phyloP scores from a whole-genome alignment of 1,140 invertebrate species.

The Telenomus remus region DNA sequence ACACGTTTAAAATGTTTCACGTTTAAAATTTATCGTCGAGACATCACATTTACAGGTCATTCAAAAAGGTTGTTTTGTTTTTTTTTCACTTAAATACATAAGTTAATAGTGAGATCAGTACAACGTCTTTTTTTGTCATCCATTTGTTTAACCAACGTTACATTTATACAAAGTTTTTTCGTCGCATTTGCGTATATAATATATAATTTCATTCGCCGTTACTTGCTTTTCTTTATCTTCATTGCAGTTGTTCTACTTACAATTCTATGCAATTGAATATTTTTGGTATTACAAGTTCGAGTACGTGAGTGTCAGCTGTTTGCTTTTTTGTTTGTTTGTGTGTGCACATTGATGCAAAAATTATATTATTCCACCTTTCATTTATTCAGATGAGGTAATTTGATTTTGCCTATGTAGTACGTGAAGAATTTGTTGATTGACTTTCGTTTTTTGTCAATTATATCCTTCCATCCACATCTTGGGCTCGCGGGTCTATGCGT shows the following conservation, averaged over 20 bases:
- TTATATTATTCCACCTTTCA: conserved; percentile 54
- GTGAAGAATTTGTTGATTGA: conserved; percentile 74
- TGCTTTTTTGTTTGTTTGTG: conserved; percentile 48
- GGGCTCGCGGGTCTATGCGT: conserved; percentile 56
- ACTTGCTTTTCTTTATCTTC: not conserved
- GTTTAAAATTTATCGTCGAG: conserved; percentile 30
- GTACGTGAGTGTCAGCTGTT: conserved; percentile 14
- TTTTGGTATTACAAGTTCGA: conserved; percentile 66
- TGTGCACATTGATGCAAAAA: conserved; percentile 46
- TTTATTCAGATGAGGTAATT: conserved; percentile 73
- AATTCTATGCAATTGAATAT: conserved; percentile 67
- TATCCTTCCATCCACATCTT: conserved; percentile 58
- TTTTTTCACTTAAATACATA: conserved; percentile 14
- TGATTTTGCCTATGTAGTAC: conserved; percentile 75
- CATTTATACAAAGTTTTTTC: conserved; percentile 68
- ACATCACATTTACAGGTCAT: conserved; percentile 52
- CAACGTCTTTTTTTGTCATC: conserved; percentile 41
- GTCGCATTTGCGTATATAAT: conserved; percentile 30
- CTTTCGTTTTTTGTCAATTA: conserved; percentile 71
- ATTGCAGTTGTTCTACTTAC: conserved; percentile 47
- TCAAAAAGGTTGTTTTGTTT: conserved; percentile 34
- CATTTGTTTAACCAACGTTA: conserved; percentile 60
- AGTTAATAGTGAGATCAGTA: conserved; percentile 70
- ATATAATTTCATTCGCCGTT: conserved; percentile 22
- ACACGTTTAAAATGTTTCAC: conserved; percentile 30